phyloP scores from a whole-genome alignment of 2,797 vertebrate species.

The Myotis myotis region DNA sequence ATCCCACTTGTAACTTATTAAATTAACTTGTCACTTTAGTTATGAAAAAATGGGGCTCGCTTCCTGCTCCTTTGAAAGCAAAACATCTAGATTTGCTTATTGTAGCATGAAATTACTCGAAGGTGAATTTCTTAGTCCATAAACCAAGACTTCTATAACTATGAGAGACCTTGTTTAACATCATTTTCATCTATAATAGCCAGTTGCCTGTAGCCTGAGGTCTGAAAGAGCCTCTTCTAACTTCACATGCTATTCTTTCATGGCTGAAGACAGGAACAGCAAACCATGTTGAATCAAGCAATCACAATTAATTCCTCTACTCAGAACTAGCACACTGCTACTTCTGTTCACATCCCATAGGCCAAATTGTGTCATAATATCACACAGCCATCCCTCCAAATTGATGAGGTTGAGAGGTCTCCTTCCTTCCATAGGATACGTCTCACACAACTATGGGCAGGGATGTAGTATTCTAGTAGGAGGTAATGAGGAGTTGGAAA shows the following conservation, averaged over 20 bases:
- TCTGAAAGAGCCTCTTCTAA: not conserved
- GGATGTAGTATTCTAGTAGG: not conserved
- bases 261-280: not conserved
- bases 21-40: constrained; percentile 1
- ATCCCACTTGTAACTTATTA: not conserved
- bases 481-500: not conserved
- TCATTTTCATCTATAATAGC: not conserved
- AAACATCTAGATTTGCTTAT: not conserved
- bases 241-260: not conserved
- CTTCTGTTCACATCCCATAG: not conserved
- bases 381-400: not conserved
- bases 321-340: not conserved
- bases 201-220: not conserved
- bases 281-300: not conserved
- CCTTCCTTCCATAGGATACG: not conserved
- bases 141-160: not conserved
- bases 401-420: not conserved
- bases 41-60: not conserved
- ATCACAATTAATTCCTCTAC: not conserved
- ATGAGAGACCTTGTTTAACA: not conserved
- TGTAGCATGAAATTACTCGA: not conserved
- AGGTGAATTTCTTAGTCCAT: not conserved
- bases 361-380: not conserved
- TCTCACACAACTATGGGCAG: not conserved
- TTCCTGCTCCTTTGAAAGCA: not conserved